Evolutionary conservation across 2,113 vertebrate genomes (phyloP), one percentile per base, ranked within the genome.

Genomic region (Sceloporus undulatus): DNA sequence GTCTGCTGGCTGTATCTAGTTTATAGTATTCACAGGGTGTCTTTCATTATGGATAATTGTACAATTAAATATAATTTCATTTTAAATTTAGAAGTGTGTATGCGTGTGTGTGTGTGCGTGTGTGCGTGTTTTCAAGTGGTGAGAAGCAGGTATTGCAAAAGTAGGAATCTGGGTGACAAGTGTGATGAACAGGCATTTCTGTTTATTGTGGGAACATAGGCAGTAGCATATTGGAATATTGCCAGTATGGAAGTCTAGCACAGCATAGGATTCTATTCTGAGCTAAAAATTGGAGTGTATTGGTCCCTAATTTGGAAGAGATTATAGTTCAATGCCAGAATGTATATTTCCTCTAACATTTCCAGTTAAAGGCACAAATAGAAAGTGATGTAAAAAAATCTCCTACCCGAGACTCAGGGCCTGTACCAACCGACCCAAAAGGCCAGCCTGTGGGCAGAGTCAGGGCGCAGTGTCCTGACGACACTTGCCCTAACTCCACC

Each of bases 1-100:
- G 62, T 71, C 89, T 87, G 85, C 89, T 87, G 92, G 89, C 92
- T 86, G 56, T n/a, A 1, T 75, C 88, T 87, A 40, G 91, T 87
- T 88, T 54, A 34, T 40, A 84, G 83, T 3, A 29, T 42, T 92
- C 54, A 19, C 79, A 89, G 90, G 91, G 86, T 79, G 90, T 74
- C 87, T 79, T 89, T 90, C 91, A 89, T 91, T 0, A 0, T 2
- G 59, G 54, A 27, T 6, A 2, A 87, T 90, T 91, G 89, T 94
- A 87, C 88, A 90, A 90, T 86, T 88, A 84, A 82, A 11, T 76
- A 82, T 87, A 82, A 82, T 82, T 65, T 76, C 71, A 82, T 75
- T 82, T 87, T 48, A 75, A 82, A 82, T 76, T 82, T 87, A 66
- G 59, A 11, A 7, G n/a, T 65, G 19, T 65, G 34, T 29, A 14